Percentiles rank a stretch among this genome's conserved stretches.
phyloP scores from a whole-genome alignment of 2,888 invertebrate genomes.

The Sycophila texana region DNA sequence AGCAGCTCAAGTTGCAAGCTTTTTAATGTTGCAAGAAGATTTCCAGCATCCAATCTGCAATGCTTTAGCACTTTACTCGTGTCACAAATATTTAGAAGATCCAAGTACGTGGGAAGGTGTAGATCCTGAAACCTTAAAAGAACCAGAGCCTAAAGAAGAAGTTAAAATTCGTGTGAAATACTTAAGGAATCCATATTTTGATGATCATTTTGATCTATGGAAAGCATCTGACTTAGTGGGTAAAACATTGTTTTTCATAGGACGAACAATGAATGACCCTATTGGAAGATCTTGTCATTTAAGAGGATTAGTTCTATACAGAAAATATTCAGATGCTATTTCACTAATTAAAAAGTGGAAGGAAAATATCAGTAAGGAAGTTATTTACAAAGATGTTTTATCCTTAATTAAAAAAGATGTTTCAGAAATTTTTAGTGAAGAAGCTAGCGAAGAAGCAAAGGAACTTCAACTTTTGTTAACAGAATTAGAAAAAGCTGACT shows the following conservation, averaged over 20 bases:
- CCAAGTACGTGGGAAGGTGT: constrained; percentile 76
- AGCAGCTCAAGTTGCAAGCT: constrained; percentile 86
- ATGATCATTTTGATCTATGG: constrained; percentile 92
- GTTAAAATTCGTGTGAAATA: constrained; percentile 86
- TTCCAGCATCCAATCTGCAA: constrained; percentile 83
- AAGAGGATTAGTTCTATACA: constrained; percentile 82
- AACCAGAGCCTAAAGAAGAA: constrained; percentile 77
- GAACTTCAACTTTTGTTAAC: constrained; percentile 68
- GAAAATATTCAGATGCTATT: constrained; percentile 80
- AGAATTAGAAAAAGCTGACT: constrained; percentile 56
- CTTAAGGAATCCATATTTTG: constrained; percentile 88
- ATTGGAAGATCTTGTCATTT: constrained; percentile 80
- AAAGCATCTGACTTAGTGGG: constrained; percentile 85
- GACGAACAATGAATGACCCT: constrained; percentile 76
- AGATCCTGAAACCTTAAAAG: constrained; percentile 68
- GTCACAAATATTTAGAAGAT: constrained; percentile 82
- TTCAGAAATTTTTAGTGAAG: constrained; percentile 66
- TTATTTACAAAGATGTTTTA: constrained; percentile 75
- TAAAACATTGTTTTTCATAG: constrained; percentile 86
- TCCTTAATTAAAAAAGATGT: constrained; percentile 72
- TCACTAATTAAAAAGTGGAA: constrained; percentile 68
- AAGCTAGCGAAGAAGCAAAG: constrained; percentile 71
- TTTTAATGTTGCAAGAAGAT: constrained; percentile 94
- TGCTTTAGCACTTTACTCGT: constrained; percentile 84
- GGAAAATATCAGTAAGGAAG: constrained; percentile 57